Conservation (phyloP, 1,140 invertebrate genomes). For the Thaumatotibia leucotreta region DNA sequence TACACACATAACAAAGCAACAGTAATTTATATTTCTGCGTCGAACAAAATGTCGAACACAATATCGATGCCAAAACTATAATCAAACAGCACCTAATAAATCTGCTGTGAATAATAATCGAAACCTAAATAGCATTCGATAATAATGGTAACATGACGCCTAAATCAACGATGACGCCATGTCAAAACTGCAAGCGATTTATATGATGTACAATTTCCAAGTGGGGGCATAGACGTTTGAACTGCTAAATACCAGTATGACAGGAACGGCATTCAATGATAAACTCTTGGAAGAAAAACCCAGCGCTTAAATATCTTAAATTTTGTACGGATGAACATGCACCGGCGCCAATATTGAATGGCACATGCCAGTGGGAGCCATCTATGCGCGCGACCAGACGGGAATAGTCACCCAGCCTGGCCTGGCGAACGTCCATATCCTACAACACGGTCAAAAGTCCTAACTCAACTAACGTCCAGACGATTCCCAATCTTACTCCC, state of each 20-base stretch:
- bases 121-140: not conserved
- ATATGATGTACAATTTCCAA: too few relatives aligned
- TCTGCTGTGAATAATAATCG: constrained; percentile 18
- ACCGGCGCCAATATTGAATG: constrained; percentile 44
- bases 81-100: constrained; percentile 29
- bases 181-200: constrained; percentile 20
- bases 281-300: too few relatives aligned
- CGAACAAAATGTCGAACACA: constrained; percentile 1
- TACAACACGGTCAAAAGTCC: constrained; percentile 31
- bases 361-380: constrained; percentile 47
- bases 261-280: too few relatives aligned
- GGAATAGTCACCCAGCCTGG: constrained; percentile 70
- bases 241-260: too few relatives aligned
- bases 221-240: too few relatives aligned
- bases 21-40: not conserved
- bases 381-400: constrained; percentile 58
- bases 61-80: constrained; percentile 27
- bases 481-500: constrained; percentile 46
- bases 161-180: constrained; percentile 28
- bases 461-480: constrained; percentile 32
- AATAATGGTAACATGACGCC: not conserved
- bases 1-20: not conserved
- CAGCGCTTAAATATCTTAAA: not conserved
- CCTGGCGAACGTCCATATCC: constrained; percentile 65
- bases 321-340: constrained; percentile 20